Conservation (phyloP, 1,140 invertebrate genomes). For the Tetranychus urticae region DNA sequence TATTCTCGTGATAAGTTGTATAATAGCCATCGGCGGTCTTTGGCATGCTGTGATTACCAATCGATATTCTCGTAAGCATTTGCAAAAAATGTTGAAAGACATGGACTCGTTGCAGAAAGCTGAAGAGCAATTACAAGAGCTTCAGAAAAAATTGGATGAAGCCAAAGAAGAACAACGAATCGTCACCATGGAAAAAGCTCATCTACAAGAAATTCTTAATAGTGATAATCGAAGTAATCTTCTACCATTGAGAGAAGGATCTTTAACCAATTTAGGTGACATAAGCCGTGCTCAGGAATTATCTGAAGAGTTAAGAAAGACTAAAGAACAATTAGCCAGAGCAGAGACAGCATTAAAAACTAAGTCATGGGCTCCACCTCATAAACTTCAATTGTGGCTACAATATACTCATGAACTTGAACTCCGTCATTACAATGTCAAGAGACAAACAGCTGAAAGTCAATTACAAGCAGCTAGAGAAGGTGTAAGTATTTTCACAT, state of each 20-base stretch:
- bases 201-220: neutral
- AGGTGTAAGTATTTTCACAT: constrained; percentile 16
- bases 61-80: constrained; percentile 53
- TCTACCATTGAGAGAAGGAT: neutral
- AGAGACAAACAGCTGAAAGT: constrained; percentile 55
- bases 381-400: constrained; percentile 66
- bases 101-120: constrained; percentile 75
- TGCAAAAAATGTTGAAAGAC: constrained; percentile 67
- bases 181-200: neutral
- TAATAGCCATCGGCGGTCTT: constrained; percentile 58
- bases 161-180: constrained; percentile 31
- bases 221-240: neutral
- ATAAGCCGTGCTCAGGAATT: constrained; percentile 3
- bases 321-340: constrained; percentile 39
- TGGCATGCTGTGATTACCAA: constrained; percentile 74
- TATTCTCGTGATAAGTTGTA: constrained; percentile 48
- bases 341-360: constrained; percentile 70
- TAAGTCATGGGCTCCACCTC: constrained; percentile 56
- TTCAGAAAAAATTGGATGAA: constrained; percentile 36
- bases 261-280: neutral
- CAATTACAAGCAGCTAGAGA: constrained; percentile 66
- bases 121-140: constrained; percentile 53
- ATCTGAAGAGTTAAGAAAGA: constrained; percentile 9
- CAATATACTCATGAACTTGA: constrained; percentile 88
- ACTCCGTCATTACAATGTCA: constrained; percentile 58